These are phyloP conservation scores for Alligator mississippiensis DNA, from an alignment of 2,113 vertebrate genomes.

Conservation along the genomic window DNA sequence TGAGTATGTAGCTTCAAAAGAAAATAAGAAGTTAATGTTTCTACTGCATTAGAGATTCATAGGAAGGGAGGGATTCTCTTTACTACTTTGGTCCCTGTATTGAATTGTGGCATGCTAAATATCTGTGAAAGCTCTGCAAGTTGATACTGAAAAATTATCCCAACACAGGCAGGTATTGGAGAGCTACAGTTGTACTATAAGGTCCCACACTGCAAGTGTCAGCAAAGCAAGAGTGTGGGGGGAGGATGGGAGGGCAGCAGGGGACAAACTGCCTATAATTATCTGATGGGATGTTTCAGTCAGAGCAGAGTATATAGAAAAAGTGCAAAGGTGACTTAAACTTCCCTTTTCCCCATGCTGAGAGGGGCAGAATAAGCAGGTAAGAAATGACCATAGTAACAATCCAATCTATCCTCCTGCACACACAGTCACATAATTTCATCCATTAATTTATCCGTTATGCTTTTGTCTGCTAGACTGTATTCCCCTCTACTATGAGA, in stretches of 20 bases:
- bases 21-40: not conserved
- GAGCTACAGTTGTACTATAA: not conserved
- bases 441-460: not conserved
- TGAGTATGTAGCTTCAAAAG: not conserved
- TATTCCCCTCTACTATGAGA: not conserved
- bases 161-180: not conserved
- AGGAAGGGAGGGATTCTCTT: not conserved
- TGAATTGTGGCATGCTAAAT: not conserved
- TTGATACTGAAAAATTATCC: not conserved
- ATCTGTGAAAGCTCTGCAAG: not conserved
- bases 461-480: not conserved
- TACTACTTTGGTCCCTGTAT: not conserved
- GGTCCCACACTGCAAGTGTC: not conserved
- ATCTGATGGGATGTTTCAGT: not conserved
- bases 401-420: not conserved
- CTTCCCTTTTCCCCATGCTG: not conserved
- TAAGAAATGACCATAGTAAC: no score
- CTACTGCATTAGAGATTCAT: not conserved
- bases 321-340: not conserved
- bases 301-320: not conserved
- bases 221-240: not conserved
- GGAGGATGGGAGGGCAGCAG: not conserved
- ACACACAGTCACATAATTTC: not conserved
- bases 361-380: not conserved
- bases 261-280: not conserved